phyloP scores from a whole-genome alignment of 1,140 invertebrate species.

The Patella vulgata region DNA sequence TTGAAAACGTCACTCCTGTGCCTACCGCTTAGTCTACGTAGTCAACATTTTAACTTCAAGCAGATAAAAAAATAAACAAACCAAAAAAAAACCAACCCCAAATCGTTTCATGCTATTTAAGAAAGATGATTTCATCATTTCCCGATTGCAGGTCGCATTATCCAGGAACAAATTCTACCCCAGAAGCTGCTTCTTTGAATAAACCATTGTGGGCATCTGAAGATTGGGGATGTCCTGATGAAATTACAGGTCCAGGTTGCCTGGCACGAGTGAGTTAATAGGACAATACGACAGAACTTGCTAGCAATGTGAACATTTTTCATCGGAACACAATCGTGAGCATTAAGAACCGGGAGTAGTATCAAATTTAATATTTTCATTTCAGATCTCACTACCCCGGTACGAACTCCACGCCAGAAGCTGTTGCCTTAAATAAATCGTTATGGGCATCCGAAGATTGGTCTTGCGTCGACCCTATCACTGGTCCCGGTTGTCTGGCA shows the following conservation, averaged over 20 bases:
- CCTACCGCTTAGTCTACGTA: too few species aligned
- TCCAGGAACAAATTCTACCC: constrained; percentile 46
- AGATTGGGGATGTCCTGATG: constrained; percentile 63
- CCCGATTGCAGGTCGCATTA: constrained; percentile 48
- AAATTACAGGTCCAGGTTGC: constrained; percentile 61
- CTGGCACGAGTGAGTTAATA: constrained; percentile 61
- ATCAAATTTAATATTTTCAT: too few species aligned
- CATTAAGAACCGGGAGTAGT: too few species aligned
- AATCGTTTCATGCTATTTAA: too few species aligned
- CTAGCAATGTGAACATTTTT: too few species aligned
- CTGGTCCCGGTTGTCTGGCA: neutral
- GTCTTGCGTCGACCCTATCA: neutral
- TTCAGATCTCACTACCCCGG: constrained; percentile 4
- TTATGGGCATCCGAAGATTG: constrained; percentile 10
- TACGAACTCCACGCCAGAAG: neutral
- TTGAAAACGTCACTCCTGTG: too few species aligned
- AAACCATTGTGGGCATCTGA: constrained; percentile 62
- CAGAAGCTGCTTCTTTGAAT: constrained; percentile 35
- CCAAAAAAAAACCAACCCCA: too few species aligned
- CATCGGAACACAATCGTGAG: too few species aligned
- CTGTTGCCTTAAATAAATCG: neutral
- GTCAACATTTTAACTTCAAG: too few species aligned
- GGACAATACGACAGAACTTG: too few species aligned
- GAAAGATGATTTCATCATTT: too few species aligned
- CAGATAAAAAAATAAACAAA: too few species aligned